These are phyloP conservation scores for Chrysaora quinquecirrha DNA, from an alignment of 30 jellyfish, hydroid and myxozoan species.

Conservation along the genomic window DNA sequence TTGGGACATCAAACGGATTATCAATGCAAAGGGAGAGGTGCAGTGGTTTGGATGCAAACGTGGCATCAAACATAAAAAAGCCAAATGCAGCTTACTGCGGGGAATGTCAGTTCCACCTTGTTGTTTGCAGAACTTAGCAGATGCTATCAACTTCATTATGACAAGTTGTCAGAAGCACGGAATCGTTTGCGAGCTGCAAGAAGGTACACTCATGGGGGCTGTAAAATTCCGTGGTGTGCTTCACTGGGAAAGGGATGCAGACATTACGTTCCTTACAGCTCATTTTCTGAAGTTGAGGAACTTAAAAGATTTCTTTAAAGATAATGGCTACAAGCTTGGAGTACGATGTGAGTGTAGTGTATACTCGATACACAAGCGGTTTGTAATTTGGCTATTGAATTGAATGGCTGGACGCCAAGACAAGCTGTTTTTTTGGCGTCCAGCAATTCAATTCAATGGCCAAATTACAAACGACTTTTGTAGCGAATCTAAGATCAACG, in stretches of 20 bases:
- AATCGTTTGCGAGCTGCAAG: conserved; percentile 72
- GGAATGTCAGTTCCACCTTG: conserved; percentile 99
- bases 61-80: conserved; percentile 12
- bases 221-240: conserved; percentile 64
- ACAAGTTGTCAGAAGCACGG: conserved; percentile 27
- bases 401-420: too few relatives aligned
- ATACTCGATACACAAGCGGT: too few relatives aligned
- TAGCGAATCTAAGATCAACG: neutral
- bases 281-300: conserved; percentile 58
- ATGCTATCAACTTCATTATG: conserved; percentile 70
- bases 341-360: conserved; percentile 41
- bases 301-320: too few relatives aligned
- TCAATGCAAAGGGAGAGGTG: conserved; percentile 20
- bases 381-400: too few relatives aligned
- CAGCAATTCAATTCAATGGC: too few relatives aligned
- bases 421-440: too few relatives aligned
- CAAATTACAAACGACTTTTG: too few relatives aligned
- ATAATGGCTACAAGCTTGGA: conserved; percentile 38
- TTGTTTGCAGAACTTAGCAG: conserved; percentile 78
- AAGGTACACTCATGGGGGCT: conserved; percentile 93
- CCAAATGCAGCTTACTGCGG: conserved; percentile 57
- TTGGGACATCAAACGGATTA: conserved; percentile 80
- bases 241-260: conserved; percentile 99
- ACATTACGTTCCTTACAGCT: conserved; percentile 66
- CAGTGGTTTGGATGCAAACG: conserved; percentile 90